Evolutionary conservation across 2,797 vertebrate genomes (phyloP), one percentile per base, ranked within the genome.

Genomic region (Semotilus atromaculatus): DNA sequence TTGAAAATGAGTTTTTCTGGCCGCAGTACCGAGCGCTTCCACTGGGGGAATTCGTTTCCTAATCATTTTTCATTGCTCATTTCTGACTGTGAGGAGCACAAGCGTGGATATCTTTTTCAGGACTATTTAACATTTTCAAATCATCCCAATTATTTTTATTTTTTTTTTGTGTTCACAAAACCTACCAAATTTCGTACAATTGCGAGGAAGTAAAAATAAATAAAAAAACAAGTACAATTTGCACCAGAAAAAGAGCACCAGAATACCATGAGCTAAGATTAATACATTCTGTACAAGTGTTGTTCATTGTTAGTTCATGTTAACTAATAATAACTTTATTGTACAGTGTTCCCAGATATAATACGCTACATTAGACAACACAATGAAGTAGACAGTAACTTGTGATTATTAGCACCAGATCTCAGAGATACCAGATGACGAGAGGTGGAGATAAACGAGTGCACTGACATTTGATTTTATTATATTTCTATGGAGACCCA

Each of bases 351-450:
- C 16, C 26, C 60, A 64, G 7, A 18, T 7, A 31, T 10, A n/a
- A 67, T 10, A 67, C 55, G 34, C 80, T 55, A 80, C 79, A 55
- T 81, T 55, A 80, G 31, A 80, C 58, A 76, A 36, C 31, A 74
- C 48, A 60, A 40, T 1, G 13, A 26, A 76, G 9, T 36, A 38
- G 21, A 80, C 14, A 53, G 67, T 14, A 71, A 40, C 60, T 16
- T 60, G n/a, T 60, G 68, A 82, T 38, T 13, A 75, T 36, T 18
- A 68, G 82, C 72, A 83, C 62, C 62, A 34, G 13, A 55, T 16
- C 29, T 84, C 48, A 76, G 31, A 40, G 3, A 23, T 45, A 43
- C 68, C 67, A 62, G 68, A 81, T 62, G 68, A 72, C 8, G 48
- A 70, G 7, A 9, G 18, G 26, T 64, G 6, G 26, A 31, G 3